Base-by-base conservation (phyloP, 2,113 vertebrate species). In the Hassar affinis region DNA sequence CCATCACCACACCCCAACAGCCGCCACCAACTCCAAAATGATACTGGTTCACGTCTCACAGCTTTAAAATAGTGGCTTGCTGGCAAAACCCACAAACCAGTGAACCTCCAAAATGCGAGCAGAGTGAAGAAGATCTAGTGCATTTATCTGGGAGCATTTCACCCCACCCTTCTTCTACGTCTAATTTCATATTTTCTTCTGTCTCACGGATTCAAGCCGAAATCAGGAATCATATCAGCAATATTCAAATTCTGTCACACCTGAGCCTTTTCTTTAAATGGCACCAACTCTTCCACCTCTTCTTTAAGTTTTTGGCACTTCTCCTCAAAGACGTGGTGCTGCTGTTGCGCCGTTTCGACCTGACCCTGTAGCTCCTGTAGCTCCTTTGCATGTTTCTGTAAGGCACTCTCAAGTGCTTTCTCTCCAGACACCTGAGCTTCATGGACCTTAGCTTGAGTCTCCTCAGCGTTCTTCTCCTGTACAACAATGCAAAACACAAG, bases 231-330 rank as follows among this genome's bases (percentile, higher is more conserved):
- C 38, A 42, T 42, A n/a, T n/a, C 35, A 74, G 2, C 25, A 17
- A 27, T 27, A 74, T 22, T 25, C 11, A 7, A 2, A 14, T 38
- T 35, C 30, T 56, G 56, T 42, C 81, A 90, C 93, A 99, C 98
- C 92, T 93, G 92, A 87, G 92, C 94, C 82, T 95, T 93, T 74
- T 97, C 95, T 0, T 95, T 96, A 82, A 95, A 94, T 6, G 89
- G 89, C 81, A 91, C 93, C 89, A 98, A 91, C 80, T 96, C 95
- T 59, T 93, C 93, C 42, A 95, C 86, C 86, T 92, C 89, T 83
- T 93, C 93, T 88, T 95, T 88, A 79, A 97, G 87, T 79, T 94
- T 89, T 0, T 75, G 83, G 33, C 90, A 93, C 78, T 91, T 92
- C 79, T 92, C 90, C 3, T 89, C 92, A 2, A 94, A 92, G 0